phyloP scores from a whole-genome alignment of 2,797 vertebrate species.

The Nannoperca australis region DNA sequence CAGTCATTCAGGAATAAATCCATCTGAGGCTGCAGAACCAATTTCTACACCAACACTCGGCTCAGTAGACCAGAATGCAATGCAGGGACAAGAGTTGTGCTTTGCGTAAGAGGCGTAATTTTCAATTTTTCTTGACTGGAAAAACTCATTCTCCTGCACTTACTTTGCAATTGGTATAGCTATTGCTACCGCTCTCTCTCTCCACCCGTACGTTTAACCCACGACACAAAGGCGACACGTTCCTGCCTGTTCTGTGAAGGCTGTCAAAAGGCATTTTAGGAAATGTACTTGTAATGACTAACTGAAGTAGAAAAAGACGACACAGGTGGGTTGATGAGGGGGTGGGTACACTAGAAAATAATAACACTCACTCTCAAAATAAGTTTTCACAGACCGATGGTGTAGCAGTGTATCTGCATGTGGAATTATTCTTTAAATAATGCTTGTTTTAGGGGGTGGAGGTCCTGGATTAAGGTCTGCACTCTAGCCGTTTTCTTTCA shows the following conservation, averaged over 20 bases:
- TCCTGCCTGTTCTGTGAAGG: constrained; percentile 43
- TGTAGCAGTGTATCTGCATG: constrained; percentile 5
- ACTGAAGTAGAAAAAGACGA: constrained; percentile 36
- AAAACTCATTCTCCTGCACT: constrained; percentile 29
- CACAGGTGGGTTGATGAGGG: constrained; percentile 42
- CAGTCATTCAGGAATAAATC: constrained; percentile 18
- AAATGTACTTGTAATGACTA: constrained; percentile 48
- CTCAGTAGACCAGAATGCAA: constrained; percentile 33
- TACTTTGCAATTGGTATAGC: constrained; percentile 22
- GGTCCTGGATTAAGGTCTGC: constrained; percentile 20
- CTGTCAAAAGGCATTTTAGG: constrained; percentile 55
- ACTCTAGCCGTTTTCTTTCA: constrained; percentile 39
- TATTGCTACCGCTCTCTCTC: constrained; percentile 15
- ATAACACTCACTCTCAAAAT: constrained; percentile 16
- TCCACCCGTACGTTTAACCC: constrained; percentile 53
- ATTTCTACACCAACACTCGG: background rate
- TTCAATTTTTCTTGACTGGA: constrained; percentile 25
- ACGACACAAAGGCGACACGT: constrained; percentile 27
- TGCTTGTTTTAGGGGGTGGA: constrained; percentile 2
- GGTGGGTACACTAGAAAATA: constrained; percentile 16
- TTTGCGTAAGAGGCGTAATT: constrained; percentile 9
- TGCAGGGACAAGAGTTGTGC: constrained; percentile 1
- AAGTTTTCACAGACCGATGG: constrained; percentile 25
- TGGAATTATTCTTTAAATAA: constrained; percentile 28
- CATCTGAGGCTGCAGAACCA: background rate